These are phyloP conservation scores for Ophion obscuratus DNA, from an alignment of 2,888 invertebrate species.

Conservation along the genomic window DNA sequence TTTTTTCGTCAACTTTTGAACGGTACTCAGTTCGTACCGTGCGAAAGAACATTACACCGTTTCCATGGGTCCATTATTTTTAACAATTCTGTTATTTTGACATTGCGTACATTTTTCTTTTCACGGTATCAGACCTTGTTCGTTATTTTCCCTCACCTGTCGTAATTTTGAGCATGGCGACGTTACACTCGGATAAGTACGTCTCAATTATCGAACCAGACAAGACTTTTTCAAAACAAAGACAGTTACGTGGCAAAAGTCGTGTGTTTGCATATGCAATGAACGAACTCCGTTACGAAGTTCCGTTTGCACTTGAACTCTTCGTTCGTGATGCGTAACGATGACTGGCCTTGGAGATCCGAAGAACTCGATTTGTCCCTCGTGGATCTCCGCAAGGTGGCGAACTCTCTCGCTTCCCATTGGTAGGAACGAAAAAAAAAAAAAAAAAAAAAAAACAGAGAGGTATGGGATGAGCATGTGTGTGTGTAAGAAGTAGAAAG, in stretches of 20 bases:
- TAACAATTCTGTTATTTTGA: neutral
- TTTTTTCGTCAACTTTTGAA: neutral
- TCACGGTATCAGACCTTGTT: neutral
- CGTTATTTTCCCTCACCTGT: slow-evolving; percentile 33
- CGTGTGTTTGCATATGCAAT: slow-evolving; percentile 3
- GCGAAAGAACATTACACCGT: neutral
- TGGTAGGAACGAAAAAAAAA: slow-evolving; percentile 31
- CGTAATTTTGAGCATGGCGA: slow-evolving; percentile 33
- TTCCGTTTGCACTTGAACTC: slow-evolving; percentile 61
- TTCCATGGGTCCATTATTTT: neutral
- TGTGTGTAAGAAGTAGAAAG: slow-evolving; percentile 19
- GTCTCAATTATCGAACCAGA: neutral
- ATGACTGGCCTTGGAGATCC: slow-evolving; percentile 68
- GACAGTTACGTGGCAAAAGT: slow-evolving; percentile 2
- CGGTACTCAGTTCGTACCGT: neutral
- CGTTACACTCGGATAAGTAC: slow-evolving; percentile 51
- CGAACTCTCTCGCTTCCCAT: slow-evolving; percentile 49
- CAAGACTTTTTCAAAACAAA: neutral
- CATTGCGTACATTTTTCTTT: neutral
- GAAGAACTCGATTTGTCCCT: slow-evolving; percentile 56
- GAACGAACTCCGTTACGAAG: slow-evolving; percentile 13
- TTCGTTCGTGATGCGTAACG: slow-evolving; percentile 62
- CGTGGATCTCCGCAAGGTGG: slow-evolving; percentile 55
- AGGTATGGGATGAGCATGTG: slow-evolving; percentile 48
- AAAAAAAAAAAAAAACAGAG: too few relatives aligned